Evolutionary conservation across 2,797 vertebrate species (phyloP).

Genomic region (Leucoraja ocellata): DNA sequence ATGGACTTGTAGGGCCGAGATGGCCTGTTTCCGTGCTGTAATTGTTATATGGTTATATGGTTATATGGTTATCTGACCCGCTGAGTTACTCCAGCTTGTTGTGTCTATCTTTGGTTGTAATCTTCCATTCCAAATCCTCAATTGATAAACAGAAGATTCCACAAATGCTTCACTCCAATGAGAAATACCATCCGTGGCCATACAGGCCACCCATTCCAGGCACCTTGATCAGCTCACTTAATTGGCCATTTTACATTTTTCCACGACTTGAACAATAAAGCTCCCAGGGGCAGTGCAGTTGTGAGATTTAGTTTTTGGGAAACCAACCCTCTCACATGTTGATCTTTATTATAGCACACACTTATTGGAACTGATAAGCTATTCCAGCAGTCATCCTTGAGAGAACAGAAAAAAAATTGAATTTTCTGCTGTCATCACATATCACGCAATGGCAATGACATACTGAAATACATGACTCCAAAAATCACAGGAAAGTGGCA

Average conservation of each 20-base stretch:
- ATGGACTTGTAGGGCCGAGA: too few species aligned
- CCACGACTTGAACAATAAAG: neutral
- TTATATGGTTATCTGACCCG: too few species aligned
- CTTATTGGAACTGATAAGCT: constrained; percentile 15
- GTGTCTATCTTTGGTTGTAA: neutral
- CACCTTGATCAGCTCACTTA: neutral
- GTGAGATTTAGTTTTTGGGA: neutral
- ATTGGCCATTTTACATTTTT: neutral
- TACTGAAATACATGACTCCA: constrained; percentile 33
- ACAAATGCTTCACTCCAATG: neutral
- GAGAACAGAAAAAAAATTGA: constrained; percentile 1
- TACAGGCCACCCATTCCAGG: neutral
- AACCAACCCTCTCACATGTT: neutral
- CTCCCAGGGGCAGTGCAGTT: neutral
- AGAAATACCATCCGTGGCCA: neutral
- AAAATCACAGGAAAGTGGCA: constrained; percentile 35
- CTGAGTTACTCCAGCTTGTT: too few species aligned
- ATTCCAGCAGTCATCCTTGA: neutral
- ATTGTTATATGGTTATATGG: too few species aligned
- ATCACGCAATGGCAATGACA: constrained; percentile 19
- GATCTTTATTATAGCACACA: neutral
- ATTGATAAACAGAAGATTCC: neutral
- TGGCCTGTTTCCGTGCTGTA: too few species aligned
- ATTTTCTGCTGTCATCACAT: constrained; percentile 31
- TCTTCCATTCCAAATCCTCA: neutral